Conservation (phyloP, 1,140 invertebrate genomes). For the Paramacrobiotus metropolitanus region DNA sequence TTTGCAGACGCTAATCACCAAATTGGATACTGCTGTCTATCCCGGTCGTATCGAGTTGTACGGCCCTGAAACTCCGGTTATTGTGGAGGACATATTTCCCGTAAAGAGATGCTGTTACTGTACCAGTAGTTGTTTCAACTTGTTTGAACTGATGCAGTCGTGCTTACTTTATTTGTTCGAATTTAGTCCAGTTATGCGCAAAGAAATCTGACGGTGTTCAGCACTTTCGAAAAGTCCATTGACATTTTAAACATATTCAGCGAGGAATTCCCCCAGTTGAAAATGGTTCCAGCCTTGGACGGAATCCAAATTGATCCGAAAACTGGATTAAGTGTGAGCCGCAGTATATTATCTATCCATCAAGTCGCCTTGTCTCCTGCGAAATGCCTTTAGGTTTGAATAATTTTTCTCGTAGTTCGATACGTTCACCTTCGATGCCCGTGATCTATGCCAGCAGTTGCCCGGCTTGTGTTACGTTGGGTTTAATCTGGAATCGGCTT, state of each 20-base stretch:
- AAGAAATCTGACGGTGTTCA: too few relatives aligned
- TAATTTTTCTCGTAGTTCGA: not conserved
- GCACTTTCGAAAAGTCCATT: not conserved
- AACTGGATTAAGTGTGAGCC: not conserved
- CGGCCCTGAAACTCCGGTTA: too few relatives aligned
- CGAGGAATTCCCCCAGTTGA: not conserved
- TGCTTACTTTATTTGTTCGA: too few relatives aligned
- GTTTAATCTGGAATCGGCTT: not conserved
- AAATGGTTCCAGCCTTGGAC: not conserved
- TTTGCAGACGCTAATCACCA: too few relatives aligned
- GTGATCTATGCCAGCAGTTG: not conserved
- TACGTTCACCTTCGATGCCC: not conserved
- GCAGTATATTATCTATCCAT: not conserved
- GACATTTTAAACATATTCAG: not conserved
- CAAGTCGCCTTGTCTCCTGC: not conserved
- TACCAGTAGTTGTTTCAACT: too few relatives aligned
- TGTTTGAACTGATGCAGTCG: too few relatives aligned
- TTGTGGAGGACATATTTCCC: too few relatives aligned
- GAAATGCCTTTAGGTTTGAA: not conserved
- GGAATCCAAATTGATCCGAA: not conserved
- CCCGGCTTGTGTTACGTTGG: not conserved
- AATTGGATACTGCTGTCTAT: too few relatives aligned
- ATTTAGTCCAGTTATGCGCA: too few relatives aligned
- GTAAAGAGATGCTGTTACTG: too few relatives aligned
- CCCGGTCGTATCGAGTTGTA: too few relatives aligned